phyloP scores from a whole-genome alignment of 2,113 vertebrate genomes.

The Hyaena hyaena region DNA sequence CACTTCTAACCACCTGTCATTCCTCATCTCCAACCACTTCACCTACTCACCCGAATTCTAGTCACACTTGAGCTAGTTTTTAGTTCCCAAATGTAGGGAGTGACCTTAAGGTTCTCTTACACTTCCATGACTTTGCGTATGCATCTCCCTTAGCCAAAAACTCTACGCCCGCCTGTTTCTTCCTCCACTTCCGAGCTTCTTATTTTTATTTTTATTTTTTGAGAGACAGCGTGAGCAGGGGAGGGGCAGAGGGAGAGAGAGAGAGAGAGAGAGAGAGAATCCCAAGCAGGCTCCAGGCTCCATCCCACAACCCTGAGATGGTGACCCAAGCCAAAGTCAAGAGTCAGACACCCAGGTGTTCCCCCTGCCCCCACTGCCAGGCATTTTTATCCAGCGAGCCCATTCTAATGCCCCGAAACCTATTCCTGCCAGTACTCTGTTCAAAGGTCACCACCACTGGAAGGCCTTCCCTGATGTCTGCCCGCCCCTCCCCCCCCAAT shows the following conservation, averaged over 20 bases:
- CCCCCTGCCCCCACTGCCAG: too few relatives aligned
- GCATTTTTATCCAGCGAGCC: background rate
- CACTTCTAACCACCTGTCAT: too few relatives aligned
- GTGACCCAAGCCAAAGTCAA: too few relatives aligned
- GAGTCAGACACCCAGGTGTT: too few relatives aligned
- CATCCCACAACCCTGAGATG: too few relatives aligned
- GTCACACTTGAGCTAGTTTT: background rate
- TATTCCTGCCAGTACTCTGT: background rate
- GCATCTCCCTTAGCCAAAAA: background rate
- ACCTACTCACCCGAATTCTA: background rate
- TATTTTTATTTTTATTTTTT: too few relatives aligned
- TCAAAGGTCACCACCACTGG: background rate
- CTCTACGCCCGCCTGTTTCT: background rate
- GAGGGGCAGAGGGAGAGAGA: too few relatives aligned
- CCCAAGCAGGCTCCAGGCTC: too few relatives aligned
- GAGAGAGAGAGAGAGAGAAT: too few relatives aligned
- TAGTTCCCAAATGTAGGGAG: background rate
- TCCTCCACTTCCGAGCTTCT: background rate
- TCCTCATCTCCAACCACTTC: background rate
- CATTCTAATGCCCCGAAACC: background rate
- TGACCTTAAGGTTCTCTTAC: background rate
- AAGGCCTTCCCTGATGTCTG: background rate
- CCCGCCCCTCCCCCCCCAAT: background rate
- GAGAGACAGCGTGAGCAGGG: too few relatives aligned
- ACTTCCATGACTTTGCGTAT: background rate